Evolutionary conservation across 2,888 invertebrate genomes (phyloP).

Genomic region (Heliconius sara): DNA sequence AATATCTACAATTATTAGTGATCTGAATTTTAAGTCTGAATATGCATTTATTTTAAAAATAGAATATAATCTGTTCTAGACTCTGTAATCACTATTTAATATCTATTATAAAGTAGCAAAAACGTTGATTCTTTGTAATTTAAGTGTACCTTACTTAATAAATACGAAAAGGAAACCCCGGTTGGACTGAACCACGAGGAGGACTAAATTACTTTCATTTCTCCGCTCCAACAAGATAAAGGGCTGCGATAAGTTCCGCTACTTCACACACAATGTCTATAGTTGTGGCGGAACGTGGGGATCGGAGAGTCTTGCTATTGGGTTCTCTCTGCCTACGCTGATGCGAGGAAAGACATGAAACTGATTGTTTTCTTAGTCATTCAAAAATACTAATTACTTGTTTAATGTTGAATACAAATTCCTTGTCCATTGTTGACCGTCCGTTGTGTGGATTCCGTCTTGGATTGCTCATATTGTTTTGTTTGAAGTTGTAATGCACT

Average conservation of each 20-base stretch:
- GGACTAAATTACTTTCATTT: too few relatives aligned
- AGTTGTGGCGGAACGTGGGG: not conserved
- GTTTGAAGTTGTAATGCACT: constrained; percentile 33
- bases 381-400: not conserved
- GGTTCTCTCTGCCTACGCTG: not conserved
- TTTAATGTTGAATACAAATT: constrained; percentile 58
- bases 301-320: not conserved
- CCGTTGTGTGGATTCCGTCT: constrained; percentile 71
- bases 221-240: not conserved
- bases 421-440: constrained; percentile 66
- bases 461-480: constrained; percentile 52
- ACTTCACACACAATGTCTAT: not conserved
- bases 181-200: too few relatives aligned
- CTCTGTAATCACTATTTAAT: not conserved
- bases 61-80: not conserved
- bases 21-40: constrained; percentile 7
- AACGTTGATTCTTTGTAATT: not conserved
- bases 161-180: too few relatives aligned
- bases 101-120: not conserved
- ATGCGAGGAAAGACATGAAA: not conserved
- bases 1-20: not conserved
- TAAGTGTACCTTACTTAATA: too few relatives aligned
- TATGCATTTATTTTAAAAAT: constrained; percentile 15
- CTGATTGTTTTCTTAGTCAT: not conserved
- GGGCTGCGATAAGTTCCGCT: not conserved